phyloP scores from a whole-genome alignment of 2,888 invertebrate genomes.

The Didymodactylos carnosus region DNA sequence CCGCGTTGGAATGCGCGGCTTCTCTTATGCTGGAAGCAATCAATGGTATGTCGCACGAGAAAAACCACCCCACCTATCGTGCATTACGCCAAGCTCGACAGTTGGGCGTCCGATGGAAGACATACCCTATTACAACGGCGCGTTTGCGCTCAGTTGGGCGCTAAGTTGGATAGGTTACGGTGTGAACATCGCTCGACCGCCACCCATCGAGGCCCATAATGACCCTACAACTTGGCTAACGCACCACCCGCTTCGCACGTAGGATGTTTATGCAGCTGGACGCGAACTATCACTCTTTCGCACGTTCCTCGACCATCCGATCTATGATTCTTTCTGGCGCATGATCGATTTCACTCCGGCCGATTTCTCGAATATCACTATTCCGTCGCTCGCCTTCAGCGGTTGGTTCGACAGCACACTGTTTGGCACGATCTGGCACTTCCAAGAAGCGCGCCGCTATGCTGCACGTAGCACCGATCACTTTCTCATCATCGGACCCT shows the following conservation, averaged over 20 bases:
- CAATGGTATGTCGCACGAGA: constrained; percentile 1
- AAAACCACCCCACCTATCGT: not conserved
- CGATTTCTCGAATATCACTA: not conserved
- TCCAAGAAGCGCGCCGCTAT: not conserved
- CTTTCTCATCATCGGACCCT: constrained; percentile 7
- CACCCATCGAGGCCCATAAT: not conserved
- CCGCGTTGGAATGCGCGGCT: constrained; percentile 1
- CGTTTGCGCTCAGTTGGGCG: not conserved
- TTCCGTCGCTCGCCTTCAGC: not conserved
- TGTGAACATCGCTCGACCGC: not conserved
- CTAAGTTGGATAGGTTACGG: not conserved
- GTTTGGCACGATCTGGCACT: not conserved
- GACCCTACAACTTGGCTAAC: not conserved
- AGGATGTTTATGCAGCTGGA: not conserved
- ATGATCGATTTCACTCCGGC: not conserved
- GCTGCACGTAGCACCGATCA: not conserved
- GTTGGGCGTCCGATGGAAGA: not conserved
- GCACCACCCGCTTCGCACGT: not conserved
- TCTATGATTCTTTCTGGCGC: not conserved
- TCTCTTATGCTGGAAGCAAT: constrained; percentile 3
- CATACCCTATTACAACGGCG: not conserved
- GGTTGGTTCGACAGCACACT: constrained; percentile 7
- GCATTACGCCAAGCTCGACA: constrained; percentile 1
- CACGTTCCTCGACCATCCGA: constrained; percentile 2
- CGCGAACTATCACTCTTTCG: not conserved